A percentile compares a stretch with the other conserved stretches of the same genome.
Evolutionary conservation across 2,888 invertebrate genomes (phyloP).

Genomic region (Caenorhabditis becei): DNA sequence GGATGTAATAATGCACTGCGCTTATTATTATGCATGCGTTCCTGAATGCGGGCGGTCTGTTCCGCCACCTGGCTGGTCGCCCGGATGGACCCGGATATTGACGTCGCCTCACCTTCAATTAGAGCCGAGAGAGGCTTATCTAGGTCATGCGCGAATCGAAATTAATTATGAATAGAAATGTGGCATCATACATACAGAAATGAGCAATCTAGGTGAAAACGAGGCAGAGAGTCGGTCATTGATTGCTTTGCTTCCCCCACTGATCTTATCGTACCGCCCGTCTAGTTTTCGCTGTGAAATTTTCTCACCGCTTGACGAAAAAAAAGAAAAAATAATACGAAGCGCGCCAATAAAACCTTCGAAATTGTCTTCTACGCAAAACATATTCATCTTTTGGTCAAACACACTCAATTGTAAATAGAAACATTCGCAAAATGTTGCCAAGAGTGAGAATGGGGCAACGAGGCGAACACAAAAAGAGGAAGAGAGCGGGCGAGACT

Average conservation of each 20-base stretch:
- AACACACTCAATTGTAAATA: slow-evolving; percentile 45
- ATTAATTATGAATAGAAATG: slow-evolving; percentile 25
- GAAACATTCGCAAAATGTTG: slow-evolving; percentile 43
- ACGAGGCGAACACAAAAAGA: background rate
- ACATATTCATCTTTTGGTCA: slow-evolving; percentile 49
- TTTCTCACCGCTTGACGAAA: slow-evolving; percentile 3
- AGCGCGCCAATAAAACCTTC: background rate
- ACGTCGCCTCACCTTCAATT: slow-evolving; percentile 48
- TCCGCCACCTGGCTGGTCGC: slow-evolving; percentile 46
- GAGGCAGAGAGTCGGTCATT: slow-evolving; percentile 4
- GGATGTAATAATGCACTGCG: slow-evolving; percentile 41
- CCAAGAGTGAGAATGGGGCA: slow-evolving; percentile 4
- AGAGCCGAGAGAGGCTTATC: slow-evolving; percentile 21
- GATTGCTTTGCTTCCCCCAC: background rate
- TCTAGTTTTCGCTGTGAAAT: slow-evolving; percentile 24
- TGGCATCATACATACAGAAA: slow-evolving; percentile 1
- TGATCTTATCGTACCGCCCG: background rate
- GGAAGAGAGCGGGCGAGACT: slow-evolving; percentile 16
- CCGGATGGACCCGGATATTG: slow-evolving; percentile 42
- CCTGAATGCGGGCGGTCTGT: slow-evolving; percentile 25
- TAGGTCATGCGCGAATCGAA: slow-evolving; percentile 31
- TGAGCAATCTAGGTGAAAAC: background rate
- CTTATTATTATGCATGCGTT: slow-evolving; percentile 57
- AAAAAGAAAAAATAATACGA: too few relatives aligned
- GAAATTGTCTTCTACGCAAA: slow-evolving; percentile 31